A percentile compares a stretch with the other conserved stretches of the same genome.
phyloP scores from a whole-genome alignment of 2,113 vertebrate genomes.

The Recurvirostra avosetta region DNA sequence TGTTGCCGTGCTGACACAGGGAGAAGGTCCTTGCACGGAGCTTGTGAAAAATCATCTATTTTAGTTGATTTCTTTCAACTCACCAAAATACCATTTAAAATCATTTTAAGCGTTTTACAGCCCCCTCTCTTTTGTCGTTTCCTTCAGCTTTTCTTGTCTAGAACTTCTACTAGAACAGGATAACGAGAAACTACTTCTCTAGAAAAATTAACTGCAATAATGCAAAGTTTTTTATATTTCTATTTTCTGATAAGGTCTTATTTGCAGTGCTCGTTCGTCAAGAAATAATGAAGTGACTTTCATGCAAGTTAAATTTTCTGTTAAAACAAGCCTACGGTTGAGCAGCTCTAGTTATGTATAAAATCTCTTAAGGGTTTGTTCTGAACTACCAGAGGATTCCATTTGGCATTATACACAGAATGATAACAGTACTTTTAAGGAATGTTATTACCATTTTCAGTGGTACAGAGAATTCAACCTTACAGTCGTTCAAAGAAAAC shows the following conservation, averaged over 20 bases:
- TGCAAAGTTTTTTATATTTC: neutral
- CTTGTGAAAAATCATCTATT: rapidly evolving
- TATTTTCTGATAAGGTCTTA: neutral
- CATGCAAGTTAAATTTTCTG: neutral
- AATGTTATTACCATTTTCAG: neutral
- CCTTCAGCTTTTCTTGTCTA: neutral
- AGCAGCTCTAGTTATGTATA: neutral
- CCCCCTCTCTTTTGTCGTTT: neutral
- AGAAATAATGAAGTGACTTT: neutral
- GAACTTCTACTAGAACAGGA: neutral
- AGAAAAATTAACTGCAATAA: neutral
- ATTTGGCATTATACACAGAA: rapidly evolving
- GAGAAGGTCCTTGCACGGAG: neutral
- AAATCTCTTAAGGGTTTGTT: neutral
- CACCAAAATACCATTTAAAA: rapidly evolving
- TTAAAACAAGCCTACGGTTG: neutral
- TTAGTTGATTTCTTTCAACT: neutral
- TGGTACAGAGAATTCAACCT: neutral
- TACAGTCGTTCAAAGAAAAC: neutral
- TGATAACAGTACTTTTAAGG: neutral
- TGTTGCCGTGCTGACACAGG: neutral
- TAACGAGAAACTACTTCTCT: neutral
- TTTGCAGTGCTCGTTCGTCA: rapidly evolving
- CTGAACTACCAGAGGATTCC: neutral
- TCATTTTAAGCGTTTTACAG: neutral